Conservation (phyloP, 2,888 invertebrate species). For the Mactromeris polynyma region DNA sequence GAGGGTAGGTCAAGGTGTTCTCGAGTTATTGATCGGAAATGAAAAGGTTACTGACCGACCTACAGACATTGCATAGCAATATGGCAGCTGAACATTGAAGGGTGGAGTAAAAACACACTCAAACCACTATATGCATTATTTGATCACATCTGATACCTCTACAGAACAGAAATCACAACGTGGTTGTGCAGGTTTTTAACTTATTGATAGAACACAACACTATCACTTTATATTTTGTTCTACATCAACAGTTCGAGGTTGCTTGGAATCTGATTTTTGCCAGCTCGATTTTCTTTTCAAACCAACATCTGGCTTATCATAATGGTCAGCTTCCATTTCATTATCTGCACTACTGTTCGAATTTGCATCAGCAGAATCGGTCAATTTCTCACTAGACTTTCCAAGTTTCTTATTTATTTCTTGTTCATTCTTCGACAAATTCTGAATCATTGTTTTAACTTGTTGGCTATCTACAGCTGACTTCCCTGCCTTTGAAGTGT, state of each 20-base stretch:
- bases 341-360: background rate
- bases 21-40: too few relatives aligned
- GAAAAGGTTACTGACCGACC: too few relatives aligned
- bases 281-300: background rate
- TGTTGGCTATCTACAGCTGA: background rate
- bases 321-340: background rate
- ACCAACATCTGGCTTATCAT: background rate
- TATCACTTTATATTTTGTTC: background rate
- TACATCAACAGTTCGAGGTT: background rate
- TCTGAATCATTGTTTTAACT: background rate
- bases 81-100: background rate
- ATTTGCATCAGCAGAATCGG: background rate
- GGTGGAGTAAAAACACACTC: background rate
- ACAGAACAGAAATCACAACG: background rate
- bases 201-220: background rate
- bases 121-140: background rate
- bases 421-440: background rate
- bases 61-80: background rate
- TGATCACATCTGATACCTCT: background rate
- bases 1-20: too few relatives aligned
- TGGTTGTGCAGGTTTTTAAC: background rate
- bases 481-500: background rate
- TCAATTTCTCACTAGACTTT: background rate
- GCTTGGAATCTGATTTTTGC: background rate
- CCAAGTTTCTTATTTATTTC: background rate